Conservation (phyloP, 1,140 invertebrate species). For the Brachionus sp. region DNA sequence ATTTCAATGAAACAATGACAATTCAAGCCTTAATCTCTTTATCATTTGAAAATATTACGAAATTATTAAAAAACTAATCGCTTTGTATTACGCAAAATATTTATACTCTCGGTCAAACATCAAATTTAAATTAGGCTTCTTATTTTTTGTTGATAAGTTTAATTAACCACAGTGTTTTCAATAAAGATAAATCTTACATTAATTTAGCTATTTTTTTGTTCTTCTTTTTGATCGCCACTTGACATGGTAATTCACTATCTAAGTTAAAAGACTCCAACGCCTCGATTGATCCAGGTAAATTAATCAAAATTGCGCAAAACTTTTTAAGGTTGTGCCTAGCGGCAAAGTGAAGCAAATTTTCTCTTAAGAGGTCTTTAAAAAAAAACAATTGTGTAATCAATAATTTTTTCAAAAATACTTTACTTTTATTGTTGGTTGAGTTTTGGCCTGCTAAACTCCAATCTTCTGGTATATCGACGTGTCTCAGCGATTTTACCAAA, state of each 20-base stretch:
- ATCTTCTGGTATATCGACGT: not conserved
- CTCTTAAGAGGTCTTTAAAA: conserved; percentile 19
- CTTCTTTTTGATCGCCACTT: conserved; percentile 20
- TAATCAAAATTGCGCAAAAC: conserved; percentile 5
- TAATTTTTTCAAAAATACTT: not conserved
- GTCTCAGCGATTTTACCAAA: not conserved
- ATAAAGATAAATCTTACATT: conserved; percentile 7
- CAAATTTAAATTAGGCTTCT: not conserved
- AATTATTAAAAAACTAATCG: not conserved
- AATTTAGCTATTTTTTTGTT: not conserved
- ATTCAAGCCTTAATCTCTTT: not conserved
- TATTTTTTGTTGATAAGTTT: not conserved
- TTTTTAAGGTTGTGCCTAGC: conserved; percentile 20
- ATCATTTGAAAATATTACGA: conserved; percentile 10
- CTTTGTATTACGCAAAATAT: not conserved
- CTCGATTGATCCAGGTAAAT: not conserved
- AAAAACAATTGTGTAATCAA: not conserved
- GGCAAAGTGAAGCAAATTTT: conserved; percentile 27
- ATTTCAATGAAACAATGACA: conserved; percentile 9
- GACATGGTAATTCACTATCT: not conserved
- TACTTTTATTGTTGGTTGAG: not conserved
- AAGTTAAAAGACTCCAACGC: not conserved
- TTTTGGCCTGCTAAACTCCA: not conserved
- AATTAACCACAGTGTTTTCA: no score
- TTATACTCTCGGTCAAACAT: not conserved